phyloP scores from a whole-genome alignment of 2,797 vertebrate genomes.

The Xenops minutus region DNA sequence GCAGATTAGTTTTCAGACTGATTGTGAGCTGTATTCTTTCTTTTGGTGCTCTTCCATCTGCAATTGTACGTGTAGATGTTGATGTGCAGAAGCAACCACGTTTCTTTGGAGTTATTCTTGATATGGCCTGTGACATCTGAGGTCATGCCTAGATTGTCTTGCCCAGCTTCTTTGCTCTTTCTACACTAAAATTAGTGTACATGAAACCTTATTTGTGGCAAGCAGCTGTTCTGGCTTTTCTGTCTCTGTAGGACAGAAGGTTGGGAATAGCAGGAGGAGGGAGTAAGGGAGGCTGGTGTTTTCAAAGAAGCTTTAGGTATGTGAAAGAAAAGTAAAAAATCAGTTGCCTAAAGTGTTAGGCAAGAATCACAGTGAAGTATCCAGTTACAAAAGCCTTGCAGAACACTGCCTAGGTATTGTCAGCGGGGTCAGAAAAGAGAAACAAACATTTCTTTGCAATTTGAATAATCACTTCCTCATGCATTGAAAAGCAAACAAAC shows the following conservation, averaged over 20 bases:
- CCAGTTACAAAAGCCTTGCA: neutral
- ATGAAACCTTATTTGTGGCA: conserved; percentile 22
- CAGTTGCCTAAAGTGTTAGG: neutral
- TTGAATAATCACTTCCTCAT: conserved; percentile 59
- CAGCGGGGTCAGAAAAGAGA: neutral
- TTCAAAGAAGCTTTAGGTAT: conserved; percentile 10
- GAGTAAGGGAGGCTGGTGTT: neutral
- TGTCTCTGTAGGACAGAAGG: neutral
- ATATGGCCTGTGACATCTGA: neutral
- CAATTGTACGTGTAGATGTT: accelerated
- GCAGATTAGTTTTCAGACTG: neutral
- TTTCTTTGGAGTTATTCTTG: conserved; percentile 3
- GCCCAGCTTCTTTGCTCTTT: conserved; percentile 4
- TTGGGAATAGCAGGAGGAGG: neutral
- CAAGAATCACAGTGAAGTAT: neutral
- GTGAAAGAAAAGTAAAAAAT: conserved; percentile 10
- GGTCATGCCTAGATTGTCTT: neutral
- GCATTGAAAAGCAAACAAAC: conserved; percentile 67
- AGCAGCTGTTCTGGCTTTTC: conserved; percentile 40
- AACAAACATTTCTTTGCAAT: neutral
- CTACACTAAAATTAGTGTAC: conserved; percentile 37
- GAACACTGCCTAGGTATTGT: neutral
- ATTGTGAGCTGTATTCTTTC: neutral
- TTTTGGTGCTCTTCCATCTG: neutral
- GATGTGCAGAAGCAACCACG: neutral